Evolutionary conservation across 2,797 vertebrate species (phyloP).

Genomic region (Fistularia tabacaria): DNA sequence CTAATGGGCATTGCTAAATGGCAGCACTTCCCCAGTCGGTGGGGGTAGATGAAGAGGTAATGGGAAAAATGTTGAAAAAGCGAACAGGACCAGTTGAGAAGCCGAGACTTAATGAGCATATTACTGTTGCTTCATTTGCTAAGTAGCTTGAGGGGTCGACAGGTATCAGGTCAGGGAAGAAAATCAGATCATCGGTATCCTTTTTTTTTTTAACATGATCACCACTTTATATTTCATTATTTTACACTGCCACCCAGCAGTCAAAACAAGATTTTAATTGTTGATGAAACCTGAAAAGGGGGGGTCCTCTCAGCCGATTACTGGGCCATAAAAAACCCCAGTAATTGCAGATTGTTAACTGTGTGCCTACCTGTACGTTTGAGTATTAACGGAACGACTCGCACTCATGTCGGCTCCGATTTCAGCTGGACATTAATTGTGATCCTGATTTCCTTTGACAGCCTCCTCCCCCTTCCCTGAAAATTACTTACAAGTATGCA

Average conservation of each 20-base stretch:
- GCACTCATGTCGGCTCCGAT: conserved; percentile 37
- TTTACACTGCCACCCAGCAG: conserved; percentile 9
- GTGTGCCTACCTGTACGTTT: conserved; percentile 1
- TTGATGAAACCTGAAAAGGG: conserved; percentile 33
- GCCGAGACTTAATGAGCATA: not conserved
- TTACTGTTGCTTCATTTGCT: conserved; percentile 8
- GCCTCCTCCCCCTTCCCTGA: not conserved
- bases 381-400: conserved; percentile 14
- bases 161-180: conserved; percentile 24
- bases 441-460: conserved; percentile 46
- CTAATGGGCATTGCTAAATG: conserved; percentile 58
- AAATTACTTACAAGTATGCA: conserved; percentile 9
- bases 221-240: too few relatives aligned
- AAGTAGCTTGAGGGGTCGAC: conserved; percentile 51
- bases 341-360: conserved; percentile 36
- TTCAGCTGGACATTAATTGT: conserved; percentile 48
- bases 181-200: conserved; percentile 10
- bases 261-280: conserved; percentile 47
- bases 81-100: conserved; percentile 16
- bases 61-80: conserved; percentile 26
- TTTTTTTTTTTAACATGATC: too few relatives aligned
- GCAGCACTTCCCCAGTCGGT: conserved; percentile 24
- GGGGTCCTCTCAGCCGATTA: conserved; percentile 19
- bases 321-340: conserved; percentile 35
- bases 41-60: conserved; percentile 7